Conservation (phyloP, 2,888 invertebrate species). For the Quadroppia sp. region DNA sequence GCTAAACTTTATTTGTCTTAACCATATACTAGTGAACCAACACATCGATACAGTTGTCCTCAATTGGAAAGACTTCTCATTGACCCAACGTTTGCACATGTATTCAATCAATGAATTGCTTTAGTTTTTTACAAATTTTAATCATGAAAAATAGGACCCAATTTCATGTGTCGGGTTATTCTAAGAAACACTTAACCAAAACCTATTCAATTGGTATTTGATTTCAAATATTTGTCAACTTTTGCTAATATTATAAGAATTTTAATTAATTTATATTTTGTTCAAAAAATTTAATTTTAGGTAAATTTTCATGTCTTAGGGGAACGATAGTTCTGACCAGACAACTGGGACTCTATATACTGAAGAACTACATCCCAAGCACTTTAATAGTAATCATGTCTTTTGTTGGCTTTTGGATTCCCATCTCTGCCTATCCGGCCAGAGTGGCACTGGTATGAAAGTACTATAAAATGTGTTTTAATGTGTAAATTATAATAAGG, state of each 20-base stretch:
- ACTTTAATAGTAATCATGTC: slow-evolving; percentile 46
- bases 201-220: slow-evolving; percentile 44
- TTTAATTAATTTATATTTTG: slow-evolving; percentile 35
- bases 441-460: slow-evolving; percentile 44
- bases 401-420: slow-evolving; percentile 48
- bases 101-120: slow-evolving; percentile 39
- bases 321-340: slow-evolving; percentile 43
- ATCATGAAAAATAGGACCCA: slow-evolving; percentile 44
- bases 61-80: slow-evolving; percentile 46
- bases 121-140: neutral
- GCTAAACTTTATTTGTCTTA: neutral
- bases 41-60: slow-evolving; percentile 44
- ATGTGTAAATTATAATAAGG: neutral
- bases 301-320: slow-evolving; percentile 45
- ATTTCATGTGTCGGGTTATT: slow-evolving; percentile 43
- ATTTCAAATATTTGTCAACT: too few species aligned
- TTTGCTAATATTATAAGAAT: neutral
- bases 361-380: slow-evolving; percentile 46
- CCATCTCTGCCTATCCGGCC: slow-evolving; percentile 47
- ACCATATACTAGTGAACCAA: slow-evolving; percentile 44
- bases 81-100: slow-evolving; percentile 38
- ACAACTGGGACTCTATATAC: slow-evolving; percentile 44
- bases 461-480: neutral
- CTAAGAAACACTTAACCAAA: slow-evolving; percentile 41
- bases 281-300: slow-evolving; percentile 39